Conservation (phyloP, 1,140 invertebrate species). For the Laodelphax striatellus region DNA sequence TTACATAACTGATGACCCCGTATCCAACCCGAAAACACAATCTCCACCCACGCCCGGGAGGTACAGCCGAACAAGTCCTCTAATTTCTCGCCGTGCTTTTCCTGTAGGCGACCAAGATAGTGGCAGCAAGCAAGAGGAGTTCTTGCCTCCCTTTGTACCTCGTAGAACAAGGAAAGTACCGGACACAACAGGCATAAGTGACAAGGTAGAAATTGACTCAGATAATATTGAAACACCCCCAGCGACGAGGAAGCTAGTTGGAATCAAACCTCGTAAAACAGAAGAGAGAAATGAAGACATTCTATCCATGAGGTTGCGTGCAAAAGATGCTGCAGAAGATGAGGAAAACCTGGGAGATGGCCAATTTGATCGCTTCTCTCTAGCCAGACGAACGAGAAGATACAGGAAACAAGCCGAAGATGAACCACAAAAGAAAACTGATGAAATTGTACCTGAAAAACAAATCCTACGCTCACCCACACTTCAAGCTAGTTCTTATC, state of each 20-base stretch:
- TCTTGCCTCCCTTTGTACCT: conserved; percentile 29
- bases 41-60: conserved; percentile 7
- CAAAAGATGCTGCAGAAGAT: conserved; percentile 18
- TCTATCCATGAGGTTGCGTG: not conserved
- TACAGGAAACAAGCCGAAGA: conserved; percentile 59
- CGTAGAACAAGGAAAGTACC: conserved; percentile 24
- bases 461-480: conserved; percentile 38
- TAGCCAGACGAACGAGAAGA: conserved; percentile 63
- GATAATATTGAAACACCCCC: conserved; percentile 86
- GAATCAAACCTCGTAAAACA: conserved; percentile 24
- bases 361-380: conserved; percentile 74
- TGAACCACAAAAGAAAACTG: conserved; percentile 31
- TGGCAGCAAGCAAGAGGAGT: conserved; percentile 23
- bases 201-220: conserved; percentile 75
- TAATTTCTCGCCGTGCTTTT: conserved; percentile 15
- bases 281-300: not conserved
- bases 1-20: conserved; percentile 37
- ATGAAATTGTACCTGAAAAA: conserved; percentile 39
- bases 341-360: conserved; percentile 34
- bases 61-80: conserved; percentile 20
- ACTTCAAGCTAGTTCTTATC: conserved; percentile 31
- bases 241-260: conserved; percentile 55
- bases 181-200: conserved; percentile 40
- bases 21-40: not conserved
- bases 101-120: conserved; percentile 18